Conservation (phyloP, 2,888 invertebrate species). For the Crioceris asparagi region DNA sequence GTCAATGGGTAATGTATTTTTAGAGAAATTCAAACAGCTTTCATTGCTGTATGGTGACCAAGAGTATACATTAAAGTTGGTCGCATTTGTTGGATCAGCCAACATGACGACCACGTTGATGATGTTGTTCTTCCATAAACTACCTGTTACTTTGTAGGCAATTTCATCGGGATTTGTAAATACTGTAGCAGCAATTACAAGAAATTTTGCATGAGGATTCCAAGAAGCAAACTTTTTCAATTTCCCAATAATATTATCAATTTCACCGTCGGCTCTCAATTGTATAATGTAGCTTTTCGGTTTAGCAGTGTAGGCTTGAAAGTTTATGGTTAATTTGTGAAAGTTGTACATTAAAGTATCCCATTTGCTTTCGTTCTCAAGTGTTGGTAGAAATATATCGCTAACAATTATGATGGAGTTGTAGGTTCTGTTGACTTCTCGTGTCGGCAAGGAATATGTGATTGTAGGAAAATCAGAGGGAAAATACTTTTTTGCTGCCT, state of each 20-base stretch:
- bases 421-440: no score
- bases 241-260: constrained; percentile 8
- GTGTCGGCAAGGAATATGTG: no score
- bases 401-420: no score
- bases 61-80: constrained; percentile 22
- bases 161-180: constrained; percentile 15
- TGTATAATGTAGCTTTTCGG: constrained; percentile 18
- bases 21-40: constrained; percentile 20
- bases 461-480: no score
- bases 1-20: constrained; percentile 18
- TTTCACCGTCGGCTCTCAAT: constrained; percentile 15
- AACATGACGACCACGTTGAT: constrained; percentile 24
- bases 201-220: constrained; percentile 21
- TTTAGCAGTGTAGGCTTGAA: no score
- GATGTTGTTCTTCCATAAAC: constrained; percentile 18
- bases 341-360: no score
- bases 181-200: constrained; percentile 20
- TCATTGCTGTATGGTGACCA: constrained; percentile 26
- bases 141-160: constrained; percentile 18
- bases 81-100: constrained; percentile 13
- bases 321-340: no score
- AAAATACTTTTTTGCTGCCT: no score
- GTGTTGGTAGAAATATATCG: no score
- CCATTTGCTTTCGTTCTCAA: no score
- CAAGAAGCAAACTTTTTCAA: constrained; percentile 11